Percentiles rank a stretch among this genome's conserved stretches.
These are phyloP conservation scores for Aricia artaxerxes DNA, from an alignment of 2,888 invertebrate species.

Conservation along the genomic window DNA sequence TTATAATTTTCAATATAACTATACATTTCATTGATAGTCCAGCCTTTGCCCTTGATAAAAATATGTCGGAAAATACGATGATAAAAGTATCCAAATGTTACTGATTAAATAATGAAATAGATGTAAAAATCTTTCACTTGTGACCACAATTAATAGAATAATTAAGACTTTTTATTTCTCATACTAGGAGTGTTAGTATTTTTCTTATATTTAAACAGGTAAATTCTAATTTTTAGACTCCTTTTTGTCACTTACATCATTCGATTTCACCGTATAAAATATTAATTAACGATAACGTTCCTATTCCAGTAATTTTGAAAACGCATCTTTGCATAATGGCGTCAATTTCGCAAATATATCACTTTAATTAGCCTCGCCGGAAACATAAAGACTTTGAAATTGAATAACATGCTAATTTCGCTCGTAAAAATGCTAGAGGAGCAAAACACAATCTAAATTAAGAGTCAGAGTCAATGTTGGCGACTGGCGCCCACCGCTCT, in stretches of 20 bases:
- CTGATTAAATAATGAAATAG: background rate
- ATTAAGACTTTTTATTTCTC: no score
- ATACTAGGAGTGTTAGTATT: background rate
- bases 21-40: background rate
- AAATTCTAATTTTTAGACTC: background rate
- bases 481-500: conserved; percentile 49
- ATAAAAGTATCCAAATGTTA: background rate
- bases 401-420: conserved; percentile 8
- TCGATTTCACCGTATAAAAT: conserved; percentile 8
- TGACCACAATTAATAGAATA: no score
- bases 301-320: background rate
- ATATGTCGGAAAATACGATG: background rate
- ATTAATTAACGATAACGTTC: conserved; percentile 4
- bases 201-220: background rate
- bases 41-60: background rate
- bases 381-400: conserved; percentile 19
- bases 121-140: background rate
- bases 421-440: background rate
- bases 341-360: conserved; percentile 10
- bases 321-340: background rate
- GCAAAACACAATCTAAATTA: conserved; percentile 38
- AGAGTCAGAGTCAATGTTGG: conserved; percentile 44
- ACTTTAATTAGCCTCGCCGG: background rate
- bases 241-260: background rate
- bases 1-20: background rate